These are phyloP conservation scores for Chrysomela aeneicollis DNA, from an alignment of 2,888 invertebrate species.

Conservation along the genomic window DNA sequence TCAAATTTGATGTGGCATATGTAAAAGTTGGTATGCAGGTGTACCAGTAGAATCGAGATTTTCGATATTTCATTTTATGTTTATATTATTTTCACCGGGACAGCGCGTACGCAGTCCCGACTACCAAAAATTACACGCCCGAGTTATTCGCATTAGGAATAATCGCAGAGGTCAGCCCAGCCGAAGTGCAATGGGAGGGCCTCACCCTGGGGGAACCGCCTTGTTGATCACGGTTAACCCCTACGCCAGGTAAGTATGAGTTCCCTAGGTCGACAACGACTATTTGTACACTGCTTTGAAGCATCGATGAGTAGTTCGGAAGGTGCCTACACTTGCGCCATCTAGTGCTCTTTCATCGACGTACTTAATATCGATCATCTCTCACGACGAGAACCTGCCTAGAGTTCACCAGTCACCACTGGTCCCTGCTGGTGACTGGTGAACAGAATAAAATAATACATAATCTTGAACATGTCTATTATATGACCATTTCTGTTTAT, in stretches of 20 bases:
- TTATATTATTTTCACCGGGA: constrained; percentile 58
- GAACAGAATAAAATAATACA: too few relatives aligned
- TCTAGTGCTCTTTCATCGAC: too few relatives aligned
- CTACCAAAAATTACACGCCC: constrained; percentile 75
- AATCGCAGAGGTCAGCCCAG: constrained; percentile 79
- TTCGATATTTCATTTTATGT: too few relatives aligned
- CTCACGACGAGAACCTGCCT: too few relatives aligned
- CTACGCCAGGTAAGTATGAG: constrained; percentile 45
- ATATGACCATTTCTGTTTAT: too few relatives aligned
- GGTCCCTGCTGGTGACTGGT: too few relatives aligned
- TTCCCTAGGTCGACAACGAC: neutral
- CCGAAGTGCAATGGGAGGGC: constrained; percentile 77
- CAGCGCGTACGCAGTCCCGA: constrained; percentile 72
- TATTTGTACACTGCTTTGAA: neutral
- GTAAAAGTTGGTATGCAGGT: too few relatives aligned
- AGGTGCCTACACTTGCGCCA: neutral
- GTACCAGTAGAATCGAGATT: too few relatives aligned
- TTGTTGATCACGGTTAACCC: constrained; percentile 70
- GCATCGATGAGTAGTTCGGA: neutral
- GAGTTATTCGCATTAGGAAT: constrained; percentile 77
- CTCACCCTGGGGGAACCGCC: constrained; percentile 76
- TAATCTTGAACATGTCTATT: too few relatives aligned
- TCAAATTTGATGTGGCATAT: too few relatives aligned
- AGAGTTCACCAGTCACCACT: too few relatives aligned
- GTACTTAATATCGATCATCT: too few relatives aligned